Percentiles rank a stretch among this genome's conserved stretches.
phyloP scores from a whole-genome alignment of 2,888 invertebrate species.

The Caradrina kadenii region DNA sequence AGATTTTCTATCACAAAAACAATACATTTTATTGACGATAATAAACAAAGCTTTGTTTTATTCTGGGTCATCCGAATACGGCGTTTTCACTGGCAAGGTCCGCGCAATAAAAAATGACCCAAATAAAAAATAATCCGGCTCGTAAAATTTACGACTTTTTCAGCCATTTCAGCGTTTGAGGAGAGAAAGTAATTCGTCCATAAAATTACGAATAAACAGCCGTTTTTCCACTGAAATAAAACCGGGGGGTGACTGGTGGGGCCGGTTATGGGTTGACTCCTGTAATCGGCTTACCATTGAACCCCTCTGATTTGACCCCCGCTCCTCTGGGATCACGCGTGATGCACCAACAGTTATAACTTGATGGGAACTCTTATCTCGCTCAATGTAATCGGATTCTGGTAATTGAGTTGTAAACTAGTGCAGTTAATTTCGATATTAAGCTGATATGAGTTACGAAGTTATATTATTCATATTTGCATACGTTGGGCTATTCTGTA shows the following conservation, averaged over 20 bases:
- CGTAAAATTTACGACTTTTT: constrained; percentile 86
- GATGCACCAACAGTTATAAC: constrained; percentile 85
- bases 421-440: constrained; percentile 67
- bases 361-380: constrained; percentile 89
- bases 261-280: constrained; percentile 80
- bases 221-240: constrained; percentile 89
- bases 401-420: constrained; percentile 87
- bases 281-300: constrained; percentile 87
- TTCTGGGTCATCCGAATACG: constrained; percentile 56
- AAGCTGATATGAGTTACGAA: constrained; percentile 51
- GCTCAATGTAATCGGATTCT: constrained; percentile 88
- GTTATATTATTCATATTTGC: constrained; percentile 22
- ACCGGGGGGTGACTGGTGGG: constrained; percentile 73
- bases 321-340: constrained; percentile 78
- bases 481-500: not conserved
- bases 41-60: constrained; percentile 59
- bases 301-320: constrained; percentile 77
- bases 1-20: constrained; percentile 30
- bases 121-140: constrained; percentile 84
- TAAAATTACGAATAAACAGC: constrained; percentile 90
- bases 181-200: constrained; percentile 88
- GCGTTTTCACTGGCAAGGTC: constrained; percentile 64
- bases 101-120: constrained; percentile 79
- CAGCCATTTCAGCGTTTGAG: constrained; percentile 86
- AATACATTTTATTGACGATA: constrained; percentile 32